Conservation (phyloP, 2,113 vertebrate species). For the Corythornis cristatus region DNA sequence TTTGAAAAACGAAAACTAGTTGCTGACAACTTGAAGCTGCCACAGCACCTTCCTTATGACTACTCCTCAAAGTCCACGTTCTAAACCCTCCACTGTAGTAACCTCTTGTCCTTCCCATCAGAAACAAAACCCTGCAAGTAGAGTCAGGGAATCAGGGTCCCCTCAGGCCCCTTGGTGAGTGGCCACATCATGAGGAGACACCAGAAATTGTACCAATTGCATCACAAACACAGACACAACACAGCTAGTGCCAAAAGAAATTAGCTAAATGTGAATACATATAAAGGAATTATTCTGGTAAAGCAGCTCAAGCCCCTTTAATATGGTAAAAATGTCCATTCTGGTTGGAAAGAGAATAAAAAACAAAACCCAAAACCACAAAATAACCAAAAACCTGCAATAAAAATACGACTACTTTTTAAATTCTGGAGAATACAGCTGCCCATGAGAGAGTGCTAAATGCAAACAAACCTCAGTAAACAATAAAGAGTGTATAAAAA, state of each 20-base stretch:
- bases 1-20: background rate
- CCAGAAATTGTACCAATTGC: background rate
- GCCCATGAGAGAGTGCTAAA: background rate
- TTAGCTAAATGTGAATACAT: background rate
- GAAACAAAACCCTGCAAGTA: background rate
- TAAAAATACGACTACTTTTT: background rate
- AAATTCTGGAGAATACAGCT: background rate
- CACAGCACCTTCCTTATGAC: background rate
- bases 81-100: background rate
- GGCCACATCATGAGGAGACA: background rate
- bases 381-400: background rate
- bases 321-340: background rate
- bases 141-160: background rate
- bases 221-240: background rate
- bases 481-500: slow-evolving; percentile 14
- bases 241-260: background rate
- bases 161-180: background rate
- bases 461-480: slow-evolving; percentile 31
- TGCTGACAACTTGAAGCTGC: background rate
- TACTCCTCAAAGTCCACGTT: background rate
- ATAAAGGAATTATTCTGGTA: background rate
- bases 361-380: background rate
- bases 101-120: background rate
- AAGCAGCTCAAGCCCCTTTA: background rate
- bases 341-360: background rate